These are phyloP conservation scores for Poeciliopsis prolifica DNA, from an alignment of 2,113 vertebrate genomes.

Conservation along the genomic window DNA sequence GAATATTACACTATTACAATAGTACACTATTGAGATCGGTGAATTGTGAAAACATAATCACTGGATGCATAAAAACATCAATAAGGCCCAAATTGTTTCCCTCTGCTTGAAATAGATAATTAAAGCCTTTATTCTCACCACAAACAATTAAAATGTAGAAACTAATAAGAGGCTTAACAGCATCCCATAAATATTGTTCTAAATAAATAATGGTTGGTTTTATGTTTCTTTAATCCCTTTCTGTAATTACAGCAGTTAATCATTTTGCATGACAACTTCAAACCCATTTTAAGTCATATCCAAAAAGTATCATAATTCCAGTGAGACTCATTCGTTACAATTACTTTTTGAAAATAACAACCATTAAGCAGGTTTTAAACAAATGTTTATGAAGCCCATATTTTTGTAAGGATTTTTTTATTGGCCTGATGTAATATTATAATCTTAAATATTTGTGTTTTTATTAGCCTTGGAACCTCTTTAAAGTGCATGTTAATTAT, in stretches of 20 bases:
- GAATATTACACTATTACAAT: neutral
- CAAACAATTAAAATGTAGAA: neutral
- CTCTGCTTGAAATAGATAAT: neutral
- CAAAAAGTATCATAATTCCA: neutral
- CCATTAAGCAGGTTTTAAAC: no score
- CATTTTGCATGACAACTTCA: neutral
- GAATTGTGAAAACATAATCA: neutral
- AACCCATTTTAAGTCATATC: neutral
- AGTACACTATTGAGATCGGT: neutral
- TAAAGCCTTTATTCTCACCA: slow-evolving; percentile 2
- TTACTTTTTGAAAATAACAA: neutral
- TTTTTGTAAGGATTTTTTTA: no score
- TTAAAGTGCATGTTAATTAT: no score
- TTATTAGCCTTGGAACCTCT: no score
- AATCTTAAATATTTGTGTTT: no score
- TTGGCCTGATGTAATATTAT: no score
- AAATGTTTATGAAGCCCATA: no score
- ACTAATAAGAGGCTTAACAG: neutral
- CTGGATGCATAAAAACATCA: neutral
- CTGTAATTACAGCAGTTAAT: neutral
- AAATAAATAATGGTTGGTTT: neutral
- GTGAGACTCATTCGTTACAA: neutral
- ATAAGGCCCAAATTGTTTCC: neutral
- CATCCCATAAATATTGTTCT: neutral
- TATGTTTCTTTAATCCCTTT: neutral